Conservation (phyloP, 2,113 vertebrate genomes). For the Oplegnathus fasciatus region DNA sequence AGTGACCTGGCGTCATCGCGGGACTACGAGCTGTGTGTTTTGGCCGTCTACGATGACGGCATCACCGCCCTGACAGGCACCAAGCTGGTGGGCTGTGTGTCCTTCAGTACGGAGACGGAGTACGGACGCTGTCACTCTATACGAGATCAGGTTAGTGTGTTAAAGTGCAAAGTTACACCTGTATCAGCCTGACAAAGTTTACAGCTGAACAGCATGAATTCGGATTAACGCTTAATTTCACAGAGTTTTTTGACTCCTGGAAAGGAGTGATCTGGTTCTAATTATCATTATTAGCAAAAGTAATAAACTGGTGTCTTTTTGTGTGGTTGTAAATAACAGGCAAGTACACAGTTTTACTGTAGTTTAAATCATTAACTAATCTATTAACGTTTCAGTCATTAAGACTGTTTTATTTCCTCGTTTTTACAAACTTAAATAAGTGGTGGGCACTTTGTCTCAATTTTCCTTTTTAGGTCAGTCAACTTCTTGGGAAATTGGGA, state of each 20-base stretch:
- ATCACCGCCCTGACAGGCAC: conserved; percentile 86
- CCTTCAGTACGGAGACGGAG: conserved; percentile 85
- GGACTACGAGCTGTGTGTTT: conserved; percentile 88
- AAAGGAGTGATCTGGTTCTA: neutral
- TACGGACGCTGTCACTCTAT: conserved; percentile 87
- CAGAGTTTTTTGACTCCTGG: neutral
- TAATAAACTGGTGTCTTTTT: neutral
- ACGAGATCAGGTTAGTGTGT: conserved; percentile 81
- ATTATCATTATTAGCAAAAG: neutral
- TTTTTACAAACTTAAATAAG: too few relatives aligned
- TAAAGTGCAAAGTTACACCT: neutral
- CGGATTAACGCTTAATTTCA: neutral
- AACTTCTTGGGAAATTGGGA: too few relatives aligned
- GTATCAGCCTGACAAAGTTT: neutral
- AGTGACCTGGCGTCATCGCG: conserved; percentile 86
- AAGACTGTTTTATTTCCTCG: too few relatives aligned
- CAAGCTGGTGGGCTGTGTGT: conserved; percentile 86
- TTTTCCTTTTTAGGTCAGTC: too few relatives aligned
- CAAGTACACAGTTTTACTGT: too few relatives aligned
- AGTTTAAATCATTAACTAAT: too few relatives aligned
- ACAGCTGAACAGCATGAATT: neutral
- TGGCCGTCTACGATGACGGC: conserved; percentile 88
- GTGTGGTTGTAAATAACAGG: neutral
- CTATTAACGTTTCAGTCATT: neutral
- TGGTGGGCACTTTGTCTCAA: too few relatives aligned